Evolutionary conservation across 1,140 invertebrate species (phyloP).

Genomic region (Aphelenchoides fujianensis): DNA sequence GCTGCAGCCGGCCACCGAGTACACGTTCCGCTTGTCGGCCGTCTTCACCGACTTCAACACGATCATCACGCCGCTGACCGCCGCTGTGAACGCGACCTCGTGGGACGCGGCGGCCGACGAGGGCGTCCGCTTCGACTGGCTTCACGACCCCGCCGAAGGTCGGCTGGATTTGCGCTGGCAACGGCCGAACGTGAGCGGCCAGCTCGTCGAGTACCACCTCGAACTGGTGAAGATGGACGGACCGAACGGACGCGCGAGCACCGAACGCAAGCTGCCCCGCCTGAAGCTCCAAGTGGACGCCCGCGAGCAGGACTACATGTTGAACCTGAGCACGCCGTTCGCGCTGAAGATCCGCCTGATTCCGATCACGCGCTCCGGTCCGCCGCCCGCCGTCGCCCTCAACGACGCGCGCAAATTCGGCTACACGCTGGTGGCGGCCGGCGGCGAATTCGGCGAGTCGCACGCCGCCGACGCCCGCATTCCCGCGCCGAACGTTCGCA

Average conservation of each 20-base stretch:
- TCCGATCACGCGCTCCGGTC: background rate
- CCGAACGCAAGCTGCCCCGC: background rate
- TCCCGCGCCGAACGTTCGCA: background rate
- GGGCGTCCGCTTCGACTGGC: slow-evolving; percentile 8
- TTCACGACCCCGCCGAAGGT: background rate
- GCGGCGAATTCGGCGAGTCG: background rate
- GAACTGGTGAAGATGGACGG: slow-evolving; percentile 4
- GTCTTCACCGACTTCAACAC: background rate
- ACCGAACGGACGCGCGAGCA: background rate
- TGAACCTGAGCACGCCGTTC: background rate
- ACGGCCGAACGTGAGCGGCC: background rate
- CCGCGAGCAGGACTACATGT: background rate
- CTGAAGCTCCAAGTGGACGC: background rate
- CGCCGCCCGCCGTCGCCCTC: background rate
- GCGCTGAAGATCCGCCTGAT: slow-evolving; percentile 16
- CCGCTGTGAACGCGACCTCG: background rate
- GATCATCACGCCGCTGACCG: slow-evolving; percentile 5
- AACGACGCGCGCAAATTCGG: background rate
- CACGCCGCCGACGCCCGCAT: background rate
- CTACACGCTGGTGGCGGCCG: slow-evolving; percentile 7
- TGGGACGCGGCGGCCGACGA: background rate
- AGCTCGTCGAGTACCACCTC: background rate
- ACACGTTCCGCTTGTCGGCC: slow-evolving; percentile 5
- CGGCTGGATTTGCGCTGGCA: background rate
- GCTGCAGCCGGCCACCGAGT: slow-evolving; percentile 8